Base-by-base conservation (phyloP, 2,113 vertebrate species). In the Dipodomys merriami region DNA sequence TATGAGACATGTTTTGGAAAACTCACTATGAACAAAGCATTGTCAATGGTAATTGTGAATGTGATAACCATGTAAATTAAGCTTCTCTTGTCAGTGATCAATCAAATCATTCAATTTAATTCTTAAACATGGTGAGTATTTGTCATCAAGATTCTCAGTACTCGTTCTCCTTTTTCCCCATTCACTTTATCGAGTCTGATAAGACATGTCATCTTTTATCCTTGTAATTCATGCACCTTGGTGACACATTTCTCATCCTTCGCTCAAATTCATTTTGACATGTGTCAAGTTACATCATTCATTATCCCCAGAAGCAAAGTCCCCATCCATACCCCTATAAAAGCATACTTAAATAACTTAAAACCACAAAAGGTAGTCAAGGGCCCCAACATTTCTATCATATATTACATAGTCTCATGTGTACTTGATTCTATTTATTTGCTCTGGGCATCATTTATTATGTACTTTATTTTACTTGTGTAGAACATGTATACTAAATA, bases 281-380 rank as follows among this genome's bases (percentile, higher is more conserved):
- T 94, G 65, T 84, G 35, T 81, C 87, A 93, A 7, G 22, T 87
- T 84, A 23, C 73, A 84, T 91, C 73, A 80, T 35, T 73, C 64
- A 30, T 91, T 86, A 83, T 64, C 30, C 49, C 23, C 30, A 89
- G 72, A 90, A n/a, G 13, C 87, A 44, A 93, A 22, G 5, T 81
- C 39, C 13, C n/a, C 25, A 39, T 44, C 30, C 73, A 74, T 39
- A 49, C 6, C 6, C 22, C 57, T 22, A 11, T 85, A 39, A 95
- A 90, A 81, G 22, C 29, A 46, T 82, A 20, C 62, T 30, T 57
- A 72, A 64, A 15, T 79, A 60, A 39, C 85, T 72, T 60, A 53
- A 8, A 74, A 20, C 85, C 72, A 68, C 6, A 22, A 62, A 64
- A n/a, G 33, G 27, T 19, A 67, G 16, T 9, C 15, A 73, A 30